Evolutionary conservation across 35 echinoderm and acorn worm genomes (phyloP).

Genomic region (Ptychodera flava): DNA sequence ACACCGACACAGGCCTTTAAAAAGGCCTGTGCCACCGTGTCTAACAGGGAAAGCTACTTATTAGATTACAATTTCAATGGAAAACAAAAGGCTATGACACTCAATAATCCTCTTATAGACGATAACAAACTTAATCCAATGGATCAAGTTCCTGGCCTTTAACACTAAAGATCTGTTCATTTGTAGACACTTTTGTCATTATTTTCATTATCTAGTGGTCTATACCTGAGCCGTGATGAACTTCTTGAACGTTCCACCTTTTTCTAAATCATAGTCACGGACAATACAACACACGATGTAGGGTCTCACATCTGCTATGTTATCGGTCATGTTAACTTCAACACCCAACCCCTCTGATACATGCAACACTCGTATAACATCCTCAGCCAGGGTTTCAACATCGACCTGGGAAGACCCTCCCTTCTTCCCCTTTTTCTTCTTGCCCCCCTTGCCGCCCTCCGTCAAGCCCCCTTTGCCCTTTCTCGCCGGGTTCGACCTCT

Average conservation of each 20-base stretch:
- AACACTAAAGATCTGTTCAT: no score
- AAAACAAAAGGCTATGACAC: no score
- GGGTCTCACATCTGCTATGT: constrained; percentile 47
- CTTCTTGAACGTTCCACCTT: constrained; percentile 60
- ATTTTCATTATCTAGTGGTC: no score
- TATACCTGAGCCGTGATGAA: constrained; percentile 83
- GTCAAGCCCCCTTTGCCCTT: not conserved
- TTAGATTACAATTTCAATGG: no score
- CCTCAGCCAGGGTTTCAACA: constrained; percentile 21
- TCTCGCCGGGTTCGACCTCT: not conserved
- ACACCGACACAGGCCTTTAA: no score
- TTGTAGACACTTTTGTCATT: no score
- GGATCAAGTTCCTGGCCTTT: no score
- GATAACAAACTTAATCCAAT: no score
- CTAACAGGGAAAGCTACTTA: no score
- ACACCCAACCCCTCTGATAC: constrained; percentile 15
- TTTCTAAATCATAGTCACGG: constrained; percentile 47
- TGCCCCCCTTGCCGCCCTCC: not conserved
- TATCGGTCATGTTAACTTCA: constrained; percentile 50
- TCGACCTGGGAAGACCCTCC: constrained; percentile 25
- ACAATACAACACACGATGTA: constrained; percentile 91
- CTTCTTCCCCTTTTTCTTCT: constrained; percentile 43
- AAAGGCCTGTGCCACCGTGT: no score
- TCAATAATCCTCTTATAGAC: no score
- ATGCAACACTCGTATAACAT: constrained; percentile 49